Evolutionary conservation across 2,113 vertebrate species (phyloP), one percentile per base, ranked within the genome.

Genomic region (Fulica atra): DNA sequence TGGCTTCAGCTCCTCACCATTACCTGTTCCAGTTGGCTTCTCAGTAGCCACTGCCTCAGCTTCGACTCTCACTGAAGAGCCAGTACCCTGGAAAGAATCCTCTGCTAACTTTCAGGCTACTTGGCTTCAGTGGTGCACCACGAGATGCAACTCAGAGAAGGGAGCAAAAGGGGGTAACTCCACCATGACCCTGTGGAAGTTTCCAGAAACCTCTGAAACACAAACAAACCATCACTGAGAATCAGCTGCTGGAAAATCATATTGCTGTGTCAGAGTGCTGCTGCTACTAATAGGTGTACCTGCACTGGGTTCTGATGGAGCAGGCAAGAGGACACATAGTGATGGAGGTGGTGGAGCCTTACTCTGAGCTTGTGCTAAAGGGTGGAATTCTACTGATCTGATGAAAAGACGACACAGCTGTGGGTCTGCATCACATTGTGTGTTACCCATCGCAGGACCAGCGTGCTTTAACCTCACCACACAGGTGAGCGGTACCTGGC

Each of bases 141-240:
- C 0, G 0, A 64, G 69, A 17, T 56, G 19, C 79, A 57, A 0
- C 20, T 65, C 21, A 8, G 53, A 54, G 72, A 50, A 11, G 48
- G 23, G 24, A 61, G 38, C 73, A 21, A 65, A 86, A 86, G 63
- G 2, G 13, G 9, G 7, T 13, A 68, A 23, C 8, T 68, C 51
- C 42, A 46, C 31, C 33, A 26, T 1, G 2, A 53, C 15, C 14
- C 18, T 51, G 18, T 31, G 54, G 82, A 85, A 74, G 16, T 23
- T 89, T 88, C 44, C 70, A 85, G 88, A 81, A 76, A n/a, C 14
- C 24, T 79, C 73, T 61, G 44, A 64, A 40, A 33, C 11, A 9
- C 40, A 77, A 87, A 63, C 10, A n/a, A 40, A 25, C 38, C 23
- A 6, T 36, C 26, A 7, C 6, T 56, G 72, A 24, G 61, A 38